Evolutionary conservation across 2,113 vertebrate genomes (phyloP), one percentile per base, ranked within the genome.

Genomic region (Poeciliopsis prolifica): DNA sequence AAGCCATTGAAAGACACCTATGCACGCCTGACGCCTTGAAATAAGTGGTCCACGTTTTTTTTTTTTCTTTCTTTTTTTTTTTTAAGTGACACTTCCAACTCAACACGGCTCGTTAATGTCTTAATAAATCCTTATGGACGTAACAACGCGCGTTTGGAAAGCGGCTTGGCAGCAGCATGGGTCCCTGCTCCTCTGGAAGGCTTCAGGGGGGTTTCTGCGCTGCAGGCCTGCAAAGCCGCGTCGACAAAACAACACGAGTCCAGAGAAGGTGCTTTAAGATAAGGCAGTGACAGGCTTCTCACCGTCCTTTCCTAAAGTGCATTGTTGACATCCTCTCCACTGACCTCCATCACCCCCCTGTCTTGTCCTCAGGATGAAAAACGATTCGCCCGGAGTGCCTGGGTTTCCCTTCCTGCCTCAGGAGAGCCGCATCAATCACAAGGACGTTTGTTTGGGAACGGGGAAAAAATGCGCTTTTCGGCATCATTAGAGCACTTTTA

Each of bases 361-460:
- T 90, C 93, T 93, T 80, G 89, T 93, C 90, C 81, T 90, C 76
- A 65, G n/a, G 75, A 91, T 94, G 93, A 95, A 92, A 94, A 94
- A 95, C 91, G 92, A 91, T 90, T 89, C 92, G 37, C 51, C 65
- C 68, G 75, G 86, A 80, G 82, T 68, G 91, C 91, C 92, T 91
- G 91, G 89, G 85, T 92, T 93, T 79, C 94, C 91, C 91, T 92
- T 92, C 94, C 92, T 94, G 94, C 87, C 90, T 92, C 92, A 88
- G 87, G 91, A 86, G 87, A 80, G 87, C 86, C 75, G 88, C 92
- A 95, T 96, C 93, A 93, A 94, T 96, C 96, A 94, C 94, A 86
- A 61, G 61, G 92, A 94, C 94, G 90, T 92, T 91, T 95, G 94
- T 96, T 96, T 94, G 94, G 85, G 80, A 87, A 64, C 40, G 30